Evolutionary conservation across 2,888 invertebrate species (phyloP), one percentile per base, ranked within the genome.

Genomic region (Deilephila porcellus): DNA sequence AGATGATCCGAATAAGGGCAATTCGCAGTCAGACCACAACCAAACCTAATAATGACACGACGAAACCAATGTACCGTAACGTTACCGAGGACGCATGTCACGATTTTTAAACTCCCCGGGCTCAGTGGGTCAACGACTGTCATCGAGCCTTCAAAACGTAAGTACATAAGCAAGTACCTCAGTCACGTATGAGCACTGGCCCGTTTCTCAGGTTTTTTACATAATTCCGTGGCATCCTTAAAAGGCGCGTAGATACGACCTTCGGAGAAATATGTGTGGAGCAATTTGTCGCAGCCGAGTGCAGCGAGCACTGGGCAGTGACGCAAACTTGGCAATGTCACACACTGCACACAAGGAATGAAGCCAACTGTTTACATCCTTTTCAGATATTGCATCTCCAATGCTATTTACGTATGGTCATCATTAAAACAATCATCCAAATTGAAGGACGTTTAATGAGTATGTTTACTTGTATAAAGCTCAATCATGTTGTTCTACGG

Each of bases 61-160:
- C 76, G 74, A 81, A 45, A 83, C 80, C 78, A 78, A 82, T 80
- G 82, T 86, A 85, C 84, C 81, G 82, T 83, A 82, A 81, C 79
- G 77, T 79, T 79, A 81, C 78, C 75, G 75, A 74, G 76, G 56
- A 77, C 72, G 78, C 80, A 79, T 85, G 85, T 84, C 87, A 87
- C 86, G 87, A 83, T 83, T 88, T 82, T 83, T 81, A 83, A 82
- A 80, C 80, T 56, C 56, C 59, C 77, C 80, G 75, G 78, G 78
- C 74, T 82, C 82, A 86, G 80, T 88, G 81, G 88, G 88, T 87
- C 89, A 87, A 87, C 88, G 85, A 84, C 83, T 82, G 76, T 73
- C 76, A 75, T 64, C 74, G 78, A 80, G 80, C 82, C 83, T 85
- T 82, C 82, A 77, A 81, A 73, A 56, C 73, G 78, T 79, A 74